Conservation (phyloP, 2,797 vertebrate genomes). For the Rhyacichthys aspro region DNA sequence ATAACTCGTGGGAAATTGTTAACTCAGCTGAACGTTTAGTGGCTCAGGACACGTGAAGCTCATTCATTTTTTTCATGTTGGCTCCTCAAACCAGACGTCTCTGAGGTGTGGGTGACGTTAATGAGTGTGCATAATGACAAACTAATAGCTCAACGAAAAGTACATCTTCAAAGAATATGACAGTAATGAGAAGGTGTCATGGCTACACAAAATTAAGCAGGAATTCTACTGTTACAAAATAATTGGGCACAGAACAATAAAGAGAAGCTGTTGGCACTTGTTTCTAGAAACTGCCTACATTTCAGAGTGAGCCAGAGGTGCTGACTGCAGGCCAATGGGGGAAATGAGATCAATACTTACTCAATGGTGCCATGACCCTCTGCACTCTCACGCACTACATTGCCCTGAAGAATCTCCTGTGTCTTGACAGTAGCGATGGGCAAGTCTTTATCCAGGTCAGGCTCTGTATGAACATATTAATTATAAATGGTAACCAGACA, state of each 20-base stretch:
- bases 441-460: constrained; percentile 71
- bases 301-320: constrained; percentile 21
- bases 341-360: constrained; percentile 79
- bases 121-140: constrained; percentile 9
- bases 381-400: constrained; percentile 84
- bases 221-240: background rate
- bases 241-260: background rate
- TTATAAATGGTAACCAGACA: constrained; percentile 16
- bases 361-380: constrained; percentile 91
- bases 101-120: constrained; percentile 9
- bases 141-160: constrained; percentile 21
- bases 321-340: constrained; percentile 35
- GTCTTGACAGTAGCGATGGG: constrained; percentile 87
- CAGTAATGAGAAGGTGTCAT: background rate
- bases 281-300: constrained; percentile 19
- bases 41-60: constrained; percentile 13
- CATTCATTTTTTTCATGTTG: constrained; percentile 13
- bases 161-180: constrained; percentile 1
- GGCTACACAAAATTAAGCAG: background rate
- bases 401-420: constrained; percentile 87
- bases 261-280: constrained; percentile 19
- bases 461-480: constrained; percentile 59
- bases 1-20: constrained; percentile 58
- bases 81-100: constrained; percentile 27
- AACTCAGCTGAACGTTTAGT: constrained; percentile 4